Evolutionary conservation across 2,888 invertebrate genomes (phyloP).

Genomic region (Rhingia rostrata): DNA sequence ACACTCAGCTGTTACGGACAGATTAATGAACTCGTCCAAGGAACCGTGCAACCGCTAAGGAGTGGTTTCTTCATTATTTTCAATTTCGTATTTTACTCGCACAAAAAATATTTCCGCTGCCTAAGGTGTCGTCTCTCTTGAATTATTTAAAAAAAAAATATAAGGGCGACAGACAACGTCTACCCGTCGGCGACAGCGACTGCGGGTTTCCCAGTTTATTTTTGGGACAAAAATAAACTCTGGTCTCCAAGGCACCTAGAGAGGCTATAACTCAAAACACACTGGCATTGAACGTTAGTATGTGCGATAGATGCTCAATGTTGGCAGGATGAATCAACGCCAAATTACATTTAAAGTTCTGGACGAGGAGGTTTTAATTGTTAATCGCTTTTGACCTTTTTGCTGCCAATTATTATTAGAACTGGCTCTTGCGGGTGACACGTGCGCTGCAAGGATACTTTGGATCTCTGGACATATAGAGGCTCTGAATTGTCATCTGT

Average conservation of each 20-base stretch:
- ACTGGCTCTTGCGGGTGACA: not conserved
- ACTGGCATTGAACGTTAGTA: constrained; percentile 56
- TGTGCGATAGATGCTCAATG: constrained; percentile 30
- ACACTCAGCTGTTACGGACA: constrained; percentile 48
- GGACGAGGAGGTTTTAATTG: not conserved
- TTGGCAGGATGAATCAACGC: constrained; percentile 26
- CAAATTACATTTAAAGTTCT: constrained; percentile 9
- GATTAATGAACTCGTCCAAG: constrained; percentile 64
- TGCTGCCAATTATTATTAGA: not conserved
- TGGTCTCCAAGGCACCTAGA: constrained; percentile 16
- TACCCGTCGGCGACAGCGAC: constrained; percentile 33
- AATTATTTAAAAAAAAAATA: constrained; percentile 58
- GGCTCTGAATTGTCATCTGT: not conserved
- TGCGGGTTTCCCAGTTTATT: constrained; percentile 56
- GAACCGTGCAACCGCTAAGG: constrained; percentile 22
- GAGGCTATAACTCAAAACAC: constrained; percentile 12
- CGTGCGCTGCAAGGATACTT: constrained; percentile 10
- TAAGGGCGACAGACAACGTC: constrained; percentile 53
- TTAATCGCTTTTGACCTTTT: constrained; percentile 11
- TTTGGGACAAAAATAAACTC: constrained; percentile 22
- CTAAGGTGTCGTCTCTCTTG: constrained; percentile 68
- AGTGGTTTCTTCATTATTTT: constrained; percentile 6
- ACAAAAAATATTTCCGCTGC: constrained; percentile 60
- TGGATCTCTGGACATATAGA: not conserved
- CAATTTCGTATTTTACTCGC: constrained; percentile 30